These are phyloP conservation scores for Epinephelus coioides DNA, from an alignment of 2,797 vertebrate genomes.

Conservation along the genomic window DNA sequence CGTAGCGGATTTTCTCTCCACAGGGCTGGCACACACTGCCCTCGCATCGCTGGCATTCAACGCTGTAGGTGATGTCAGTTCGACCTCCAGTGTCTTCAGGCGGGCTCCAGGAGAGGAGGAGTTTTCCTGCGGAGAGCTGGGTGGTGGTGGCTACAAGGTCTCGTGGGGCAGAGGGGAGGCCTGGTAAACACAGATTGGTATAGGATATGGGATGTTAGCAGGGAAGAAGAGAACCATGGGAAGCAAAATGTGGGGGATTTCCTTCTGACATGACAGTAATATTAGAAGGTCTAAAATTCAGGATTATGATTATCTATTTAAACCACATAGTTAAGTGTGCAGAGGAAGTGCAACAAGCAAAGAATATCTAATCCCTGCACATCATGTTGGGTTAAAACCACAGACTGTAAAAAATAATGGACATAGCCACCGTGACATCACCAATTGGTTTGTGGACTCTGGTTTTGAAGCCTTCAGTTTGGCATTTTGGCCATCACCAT, in stretches of 20 bases:
- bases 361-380: not conserved
- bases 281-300: no score
- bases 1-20: constrained; percentile 88
- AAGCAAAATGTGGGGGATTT: not conserved
- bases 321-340: not conserved
- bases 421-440: no score
- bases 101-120: constrained; percentile 91
- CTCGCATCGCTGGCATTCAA: constrained; percentile 92
- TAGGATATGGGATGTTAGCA: not conserved
- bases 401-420: no score
- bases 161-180: constrained; percentile 90
- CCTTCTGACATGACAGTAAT: not conserved
- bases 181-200: constrained; percentile 69
- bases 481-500: not conserved
- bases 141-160: constrained; percentile 83
- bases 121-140: constrained; percentile 83
- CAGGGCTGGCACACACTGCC: constrained; percentile 87
- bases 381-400: not conserved
- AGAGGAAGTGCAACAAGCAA: not conserved
- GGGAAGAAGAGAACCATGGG: not conserved
- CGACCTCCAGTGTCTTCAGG: constrained; percentile 91
- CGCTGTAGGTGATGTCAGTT: constrained; percentile 88
- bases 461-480: no score
- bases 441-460: no score
- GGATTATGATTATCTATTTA: not conserved